Evolutionary conservation across 2,113 vertebrate species (phyloP), one percentile per base, ranked within the genome.

Genomic region (Indicator maculatus): DNA sequence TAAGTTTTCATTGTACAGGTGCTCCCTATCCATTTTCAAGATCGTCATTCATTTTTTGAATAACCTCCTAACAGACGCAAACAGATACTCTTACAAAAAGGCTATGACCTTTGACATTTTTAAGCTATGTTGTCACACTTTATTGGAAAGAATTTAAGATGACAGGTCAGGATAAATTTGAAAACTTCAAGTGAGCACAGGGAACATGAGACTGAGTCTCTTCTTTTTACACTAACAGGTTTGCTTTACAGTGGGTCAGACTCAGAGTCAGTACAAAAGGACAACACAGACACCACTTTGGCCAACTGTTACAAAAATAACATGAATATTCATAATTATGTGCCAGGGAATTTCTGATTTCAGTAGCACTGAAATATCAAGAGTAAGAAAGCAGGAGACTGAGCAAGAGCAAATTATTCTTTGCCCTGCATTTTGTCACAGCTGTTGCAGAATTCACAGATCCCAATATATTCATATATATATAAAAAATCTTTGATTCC

Each of bases 21-120:
- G n/a, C 30, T 90, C 38, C 36, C 38, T 86, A 88, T 52, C 30
- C 86, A 3, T 55, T 93, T 91, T 78, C 76, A 90, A 83, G 36
- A 50, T 31, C 39, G 15, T 15, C 66, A 44, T 26, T 59, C 4
- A 58, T 63, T 81, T 74, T 84, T 75, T 83, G 50, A 89, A 86
- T 71, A 83, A 74, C 79, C 33, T 87, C 56, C 52, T 66, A 72
- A 75, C 70, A 79, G 50, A 75, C 50, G 70, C 73, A 83, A 95
- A 88, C 13, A 58, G 89, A 88, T 83, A 72, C 61, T 67, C 31
- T 80, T 83, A 60, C 77, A 94, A 96, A 95, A 91, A 73, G 47
- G 47, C 79, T 88, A 30, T 0, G 28, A 83, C 89, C 83, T 94
- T 86, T 91, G 90, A 91, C 94, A 83, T 78, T 93, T 91, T 45